Percentiles rank a stretch among this genome's conserved stretches.
Conservation (phyloP, 2,113 vertebrate genomes). For the Rhombomys opimus region DNA sequence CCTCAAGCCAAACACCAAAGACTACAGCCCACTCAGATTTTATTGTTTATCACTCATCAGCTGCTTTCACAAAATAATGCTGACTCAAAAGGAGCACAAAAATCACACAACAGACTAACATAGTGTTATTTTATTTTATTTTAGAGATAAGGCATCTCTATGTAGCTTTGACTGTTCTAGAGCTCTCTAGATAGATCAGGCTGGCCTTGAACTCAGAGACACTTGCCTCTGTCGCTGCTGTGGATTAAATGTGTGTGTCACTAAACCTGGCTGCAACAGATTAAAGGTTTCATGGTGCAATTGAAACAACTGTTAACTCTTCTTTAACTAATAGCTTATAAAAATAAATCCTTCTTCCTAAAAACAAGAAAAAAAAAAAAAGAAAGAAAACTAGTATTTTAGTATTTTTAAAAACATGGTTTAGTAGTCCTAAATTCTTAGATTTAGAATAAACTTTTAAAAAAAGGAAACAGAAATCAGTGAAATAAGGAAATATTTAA, state of each 20-base stretch:
- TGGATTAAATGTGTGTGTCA: not conserved
- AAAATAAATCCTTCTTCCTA: not conserved
- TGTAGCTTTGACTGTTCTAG: not conserved
- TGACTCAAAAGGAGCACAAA: not conserved
- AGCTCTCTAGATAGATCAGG: not conserved
- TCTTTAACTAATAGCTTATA: not conserved
- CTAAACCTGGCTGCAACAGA: not conserved
- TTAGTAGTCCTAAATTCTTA: not conserved
- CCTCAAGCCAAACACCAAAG: not conserved
- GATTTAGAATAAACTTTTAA: not conserved
- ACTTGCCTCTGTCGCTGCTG: not conserved
- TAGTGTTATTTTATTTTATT: not conserved
- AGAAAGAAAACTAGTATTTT: not conserved
- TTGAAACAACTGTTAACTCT: not conserved
- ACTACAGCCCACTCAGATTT: not conserved
- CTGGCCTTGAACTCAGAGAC: not conserved
- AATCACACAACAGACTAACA: not conserved
- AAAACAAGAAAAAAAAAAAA: conserved; percentile 11
- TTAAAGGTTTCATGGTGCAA: conserved; percentile 13
- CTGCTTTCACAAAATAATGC: conserved; percentile 4
- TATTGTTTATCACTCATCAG: not conserved
- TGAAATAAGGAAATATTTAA: not conserved
- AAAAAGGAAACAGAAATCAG: not conserved
- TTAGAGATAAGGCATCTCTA: not conserved
- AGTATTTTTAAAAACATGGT: conserved; percentile 28